Evolutionary conservation across 2,888 invertebrate species (phyloP).

Genomic region (Pammene fasciana): DNA sequence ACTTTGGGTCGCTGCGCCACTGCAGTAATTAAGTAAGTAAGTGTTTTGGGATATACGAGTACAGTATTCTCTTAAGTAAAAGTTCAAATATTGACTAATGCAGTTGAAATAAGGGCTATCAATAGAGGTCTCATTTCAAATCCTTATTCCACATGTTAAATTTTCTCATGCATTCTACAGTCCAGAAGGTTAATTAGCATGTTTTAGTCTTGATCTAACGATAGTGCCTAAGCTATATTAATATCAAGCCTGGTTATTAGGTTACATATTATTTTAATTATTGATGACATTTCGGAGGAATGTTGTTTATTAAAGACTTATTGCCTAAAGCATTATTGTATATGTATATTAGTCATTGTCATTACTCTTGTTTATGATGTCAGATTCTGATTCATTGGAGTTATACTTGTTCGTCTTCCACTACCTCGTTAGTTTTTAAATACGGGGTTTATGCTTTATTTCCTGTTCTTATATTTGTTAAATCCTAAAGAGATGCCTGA

Average conservation of each 20-base stretch:
- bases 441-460: background rate
- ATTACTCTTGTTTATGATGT: slow-evolving; percentile 3
- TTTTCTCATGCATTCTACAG: no score
- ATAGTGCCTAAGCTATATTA: no score
- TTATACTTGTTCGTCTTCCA: background rate
- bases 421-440: background rate
- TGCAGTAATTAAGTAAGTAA: no score
- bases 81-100: no score
- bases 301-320: background rate
- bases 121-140: no score
- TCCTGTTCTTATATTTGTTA: background rate
- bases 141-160: no score
- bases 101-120: no score
- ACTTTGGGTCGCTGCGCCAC: no score
- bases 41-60: no score
- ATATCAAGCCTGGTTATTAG: background rate
- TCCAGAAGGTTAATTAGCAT: no score
- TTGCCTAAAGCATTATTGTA: background rate
- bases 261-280: background rate
- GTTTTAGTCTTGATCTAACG: no score
- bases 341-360: background rate
- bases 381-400: background rate
- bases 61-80: no score
- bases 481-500: background rate
- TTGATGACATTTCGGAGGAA: background rate